phyloP scores from a whole-genome alignment of 2,113 vertebrate species.

The Fukomys damarensis region DNA sequence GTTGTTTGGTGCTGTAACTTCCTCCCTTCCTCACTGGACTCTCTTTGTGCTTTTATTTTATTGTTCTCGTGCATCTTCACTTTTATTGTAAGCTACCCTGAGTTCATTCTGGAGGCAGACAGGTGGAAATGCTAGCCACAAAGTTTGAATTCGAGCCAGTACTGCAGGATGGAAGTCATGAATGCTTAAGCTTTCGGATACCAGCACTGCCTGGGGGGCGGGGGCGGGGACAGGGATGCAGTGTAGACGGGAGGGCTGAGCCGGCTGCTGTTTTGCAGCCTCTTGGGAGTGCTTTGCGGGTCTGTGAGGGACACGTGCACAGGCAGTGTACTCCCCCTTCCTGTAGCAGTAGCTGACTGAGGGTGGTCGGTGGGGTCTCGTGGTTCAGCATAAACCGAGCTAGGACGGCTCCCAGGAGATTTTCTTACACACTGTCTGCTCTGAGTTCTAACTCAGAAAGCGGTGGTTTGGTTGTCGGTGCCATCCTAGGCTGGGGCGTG shows the following conservation, averaged over 20 bases:
- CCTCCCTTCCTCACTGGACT: neutral
- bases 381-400: neutral
- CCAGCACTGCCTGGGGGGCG: neutral
- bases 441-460: neutral
- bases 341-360: neutral
- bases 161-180: neutral
- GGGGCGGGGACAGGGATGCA: neutral
- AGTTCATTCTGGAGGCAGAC: neutral
- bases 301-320: neutral
- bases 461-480: neutral
- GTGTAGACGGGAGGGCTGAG: neutral
- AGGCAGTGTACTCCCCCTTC: neutral
- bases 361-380: neutral
- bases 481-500: neutral
- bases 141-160: neutral
- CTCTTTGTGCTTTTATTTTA: neutral
- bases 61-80: neutral
- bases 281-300: neutral
- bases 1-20: neutral
- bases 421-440: neutral
- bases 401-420: neutral
- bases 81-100: neutral
- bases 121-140: neutral
- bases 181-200: neutral
- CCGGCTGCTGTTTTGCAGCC: neutral